These are phyloP conservation scores for Catalaphyllia jardinei DNA, from an alignment of 64 coral and sea anemone species.

Conservation along the genomic window DNA sequence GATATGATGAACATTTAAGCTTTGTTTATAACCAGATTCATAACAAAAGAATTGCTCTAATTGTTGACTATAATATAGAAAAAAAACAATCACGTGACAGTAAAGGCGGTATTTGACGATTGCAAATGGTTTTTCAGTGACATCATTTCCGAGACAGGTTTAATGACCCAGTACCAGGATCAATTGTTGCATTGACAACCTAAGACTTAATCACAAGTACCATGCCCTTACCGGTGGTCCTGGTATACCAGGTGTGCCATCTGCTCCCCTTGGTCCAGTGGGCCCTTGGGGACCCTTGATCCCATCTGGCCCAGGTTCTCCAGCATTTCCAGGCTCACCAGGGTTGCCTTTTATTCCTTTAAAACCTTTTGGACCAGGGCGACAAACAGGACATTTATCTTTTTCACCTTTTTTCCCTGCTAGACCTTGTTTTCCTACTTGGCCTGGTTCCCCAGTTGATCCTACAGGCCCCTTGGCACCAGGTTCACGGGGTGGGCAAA, in stretches of 20 bases:
- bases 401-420: slow-evolving; percentile 46
- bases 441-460: slow-evolving; percentile 42
- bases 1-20: no score
- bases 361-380: slow-evolving; percentile 44
- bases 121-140: no score
- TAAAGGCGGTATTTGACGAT: no score
- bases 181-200: no score
- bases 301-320: slow-evolving; percentile 52
- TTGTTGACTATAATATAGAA: no score
- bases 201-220: not conserved
- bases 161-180: no score
- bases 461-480: slow-evolving; percentile 35
- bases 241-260: slow-evolving; percentile 38
- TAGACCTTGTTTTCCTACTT: slow-evolving; percentile 21
- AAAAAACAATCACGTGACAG: no score
- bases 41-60: no score
- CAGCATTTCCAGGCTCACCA: slow-evolving; percentile 47
- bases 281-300: slow-evolving; percentile 39
- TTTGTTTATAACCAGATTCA: no score
- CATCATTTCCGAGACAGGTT: no score
- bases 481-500: slow-evolving; percentile 19
- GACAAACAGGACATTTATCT: slow-evolving; percentile 55
- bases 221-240: slow-evolving; percentile 41
- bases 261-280: slow-evolving; percentile 38
- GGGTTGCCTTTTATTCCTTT: slow-evolving; percentile 34